Evolutionary conservation across 2,113 vertebrate genomes (phyloP).

Genomic region (Chauna torquata): DNA sequence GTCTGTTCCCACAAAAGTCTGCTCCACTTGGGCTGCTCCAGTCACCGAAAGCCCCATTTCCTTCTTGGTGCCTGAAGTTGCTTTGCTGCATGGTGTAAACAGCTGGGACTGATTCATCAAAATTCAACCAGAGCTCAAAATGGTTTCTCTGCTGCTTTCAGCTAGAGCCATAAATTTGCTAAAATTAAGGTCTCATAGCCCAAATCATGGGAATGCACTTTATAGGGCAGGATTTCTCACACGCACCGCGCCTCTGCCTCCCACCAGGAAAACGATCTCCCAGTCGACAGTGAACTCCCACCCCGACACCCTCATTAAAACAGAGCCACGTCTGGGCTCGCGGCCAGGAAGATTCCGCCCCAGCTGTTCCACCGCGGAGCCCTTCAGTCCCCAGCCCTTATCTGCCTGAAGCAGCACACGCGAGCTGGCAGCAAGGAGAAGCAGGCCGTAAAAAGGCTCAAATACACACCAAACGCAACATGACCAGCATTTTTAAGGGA

Average conservation of each 20-base stretch:
- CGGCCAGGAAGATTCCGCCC: conserved; percentile 35
- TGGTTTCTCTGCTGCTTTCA: neutral
- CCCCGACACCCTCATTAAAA: neutral
- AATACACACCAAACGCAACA: neutral
- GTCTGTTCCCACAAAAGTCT: neutral
- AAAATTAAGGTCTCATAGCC: neutral
- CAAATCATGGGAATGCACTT: neutral
- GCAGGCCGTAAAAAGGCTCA: neutral
- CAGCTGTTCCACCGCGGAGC: neutral
- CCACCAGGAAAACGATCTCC: neutral
- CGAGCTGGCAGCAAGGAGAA: neutral
- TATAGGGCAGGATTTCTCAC: neutral
- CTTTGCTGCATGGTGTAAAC: neutral
- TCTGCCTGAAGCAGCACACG: conserved; percentile 11
- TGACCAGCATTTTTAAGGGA: neutral
- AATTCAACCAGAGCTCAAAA: neutral
- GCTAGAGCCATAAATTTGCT: neutral
- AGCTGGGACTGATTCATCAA: conserved; percentile 35
- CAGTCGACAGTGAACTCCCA: neutral
- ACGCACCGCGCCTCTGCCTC: neutral
- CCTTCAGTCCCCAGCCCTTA: neutral
- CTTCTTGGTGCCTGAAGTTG: conserved; percentile 8
- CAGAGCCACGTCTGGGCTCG: neutral
- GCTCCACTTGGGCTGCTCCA: conserved; percentile 27
- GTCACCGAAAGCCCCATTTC: neutral